phyloP scores from a whole-genome alignment of 2,113 vertebrate genomes.

The Chitala chitala region DNA sequence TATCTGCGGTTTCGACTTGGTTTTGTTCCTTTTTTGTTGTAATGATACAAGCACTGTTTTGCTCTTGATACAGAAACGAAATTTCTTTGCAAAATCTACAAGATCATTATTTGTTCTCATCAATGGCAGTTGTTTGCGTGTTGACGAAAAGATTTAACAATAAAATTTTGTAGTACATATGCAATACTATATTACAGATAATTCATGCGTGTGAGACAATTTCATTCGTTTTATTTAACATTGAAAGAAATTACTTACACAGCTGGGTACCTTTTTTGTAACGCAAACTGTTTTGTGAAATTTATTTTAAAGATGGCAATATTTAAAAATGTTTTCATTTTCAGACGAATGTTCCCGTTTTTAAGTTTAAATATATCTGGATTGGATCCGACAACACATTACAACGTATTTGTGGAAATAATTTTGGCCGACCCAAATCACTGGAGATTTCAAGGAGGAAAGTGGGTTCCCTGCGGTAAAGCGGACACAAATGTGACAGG shows the following conservation, averaged over 20 bases:
- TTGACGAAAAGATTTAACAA: no score
- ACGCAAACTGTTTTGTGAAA: background rate
- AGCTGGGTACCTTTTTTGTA: background rate
- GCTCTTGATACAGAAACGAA: no score
- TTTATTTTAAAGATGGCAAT: background rate
- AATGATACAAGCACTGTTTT: background rate
- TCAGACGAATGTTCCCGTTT: slow-evolving; percentile 81
- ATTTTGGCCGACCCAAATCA: slow-evolving; percentile 82
- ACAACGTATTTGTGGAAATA: slow-evolving; percentile 84
- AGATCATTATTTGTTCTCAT: no score
- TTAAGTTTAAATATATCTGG: slow-evolving; percentile 81
- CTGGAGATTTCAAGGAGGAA: slow-evolving; percentile 79
- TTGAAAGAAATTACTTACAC: no score
- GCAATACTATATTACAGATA: no score
- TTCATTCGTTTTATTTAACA: no score
- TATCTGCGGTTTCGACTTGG: background rate
- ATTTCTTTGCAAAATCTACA: no score
- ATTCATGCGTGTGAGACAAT: no score
- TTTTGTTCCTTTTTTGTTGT: background rate
- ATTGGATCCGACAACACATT: slow-evolving; percentile 76
- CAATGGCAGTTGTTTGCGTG: no score
- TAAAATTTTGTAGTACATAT: no score
- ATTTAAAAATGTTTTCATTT: no score
- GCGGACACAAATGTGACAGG: slow-evolving; percentile 84
- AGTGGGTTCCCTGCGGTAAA: slow-evolving; percentile 84